A percentile compares a stretch with the other conserved stretches of the same genome.
phyloP scores from a whole-genome alignment of 2,113 vertebrate genomes.

The Labeo rohita region DNA sequence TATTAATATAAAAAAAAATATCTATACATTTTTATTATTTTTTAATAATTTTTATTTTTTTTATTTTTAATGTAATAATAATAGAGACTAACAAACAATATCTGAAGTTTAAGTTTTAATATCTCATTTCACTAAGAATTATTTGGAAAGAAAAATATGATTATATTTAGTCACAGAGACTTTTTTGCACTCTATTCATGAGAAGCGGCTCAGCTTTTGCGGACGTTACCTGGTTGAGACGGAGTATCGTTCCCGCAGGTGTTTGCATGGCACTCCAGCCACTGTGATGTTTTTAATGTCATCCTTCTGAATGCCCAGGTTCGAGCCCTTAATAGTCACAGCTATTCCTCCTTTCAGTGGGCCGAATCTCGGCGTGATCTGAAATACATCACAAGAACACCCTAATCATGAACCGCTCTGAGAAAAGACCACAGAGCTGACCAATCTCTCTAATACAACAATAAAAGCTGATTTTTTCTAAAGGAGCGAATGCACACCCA shows the following conservation, averaged over 20 bases:
- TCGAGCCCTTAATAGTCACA: slow-evolving; percentile 90
- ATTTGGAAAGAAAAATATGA: neutral
- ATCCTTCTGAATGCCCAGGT: slow-evolving; percentile 84
- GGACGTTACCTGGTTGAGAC: slow-evolving; percentile 88
- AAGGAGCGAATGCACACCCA: neutral
- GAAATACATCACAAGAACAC: slow-evolving; percentile 1
- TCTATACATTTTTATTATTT: too few relatives aligned
- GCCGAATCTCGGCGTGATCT: slow-evolving; percentile 89
- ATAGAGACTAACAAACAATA: too few relatives aligned
- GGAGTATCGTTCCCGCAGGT: slow-evolving; percentile 83
- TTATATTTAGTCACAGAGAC: neutral
- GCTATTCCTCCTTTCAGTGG: slow-evolving; percentile 86
- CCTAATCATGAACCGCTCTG: neutral
- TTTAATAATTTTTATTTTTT: too few relatives aligned
- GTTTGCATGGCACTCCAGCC: slow-evolving; percentile 79
- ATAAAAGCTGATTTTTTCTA: neutral
- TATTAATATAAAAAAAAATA: too few relatives aligned
- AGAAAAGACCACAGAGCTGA: neutral
- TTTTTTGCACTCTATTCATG: neutral
- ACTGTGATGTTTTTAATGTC: slow-evolving; percentile 85
- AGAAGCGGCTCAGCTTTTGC: neutral
- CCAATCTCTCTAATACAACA: neutral
- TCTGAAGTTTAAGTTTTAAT: too few relatives aligned
- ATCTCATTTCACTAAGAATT: neutral
- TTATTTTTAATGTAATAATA: too few relatives aligned